Conservation (phyloP, 2,113 vertebrate genomes). For the Dasyornis broadbenti region DNA sequence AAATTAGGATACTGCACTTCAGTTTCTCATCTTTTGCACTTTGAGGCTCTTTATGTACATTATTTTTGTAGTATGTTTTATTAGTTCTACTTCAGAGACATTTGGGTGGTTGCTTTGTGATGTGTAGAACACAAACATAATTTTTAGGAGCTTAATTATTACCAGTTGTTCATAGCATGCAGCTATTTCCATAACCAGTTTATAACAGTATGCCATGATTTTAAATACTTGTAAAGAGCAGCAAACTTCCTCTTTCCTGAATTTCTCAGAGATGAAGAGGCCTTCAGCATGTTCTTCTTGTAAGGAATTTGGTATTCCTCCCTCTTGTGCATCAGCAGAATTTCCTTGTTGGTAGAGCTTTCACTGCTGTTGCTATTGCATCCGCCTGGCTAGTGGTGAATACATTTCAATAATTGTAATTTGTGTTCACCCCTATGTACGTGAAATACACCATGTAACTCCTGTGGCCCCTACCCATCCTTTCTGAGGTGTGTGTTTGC, state of each 20-base stretch:
- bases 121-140: not conserved
- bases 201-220: not conserved
- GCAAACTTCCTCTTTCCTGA: not conserved
- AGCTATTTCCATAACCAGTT: not conserved
- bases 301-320: not conserved
- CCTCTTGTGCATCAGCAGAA: not conserved
- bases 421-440: not conserved
- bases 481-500: not conserved
- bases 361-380: not conserved
- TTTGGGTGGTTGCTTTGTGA: not conserved
- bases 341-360: not conserved
- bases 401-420: not conserved
- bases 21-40: not conserved
- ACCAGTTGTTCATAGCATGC: accelerated
- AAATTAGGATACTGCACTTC: not conserved
- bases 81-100: not conserved
- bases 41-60: not conserved
- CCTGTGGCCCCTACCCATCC: not conserved
- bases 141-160: not conserved
- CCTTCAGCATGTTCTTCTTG: not conserved
- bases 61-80: not conserved
- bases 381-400: not conserved
- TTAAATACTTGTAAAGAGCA: not conserved
- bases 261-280: not conserved
- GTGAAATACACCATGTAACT: not conserved